Conservation (phyloP, 2,797 vertebrate genomes). For the Heterohyrax brucei region DNA sequence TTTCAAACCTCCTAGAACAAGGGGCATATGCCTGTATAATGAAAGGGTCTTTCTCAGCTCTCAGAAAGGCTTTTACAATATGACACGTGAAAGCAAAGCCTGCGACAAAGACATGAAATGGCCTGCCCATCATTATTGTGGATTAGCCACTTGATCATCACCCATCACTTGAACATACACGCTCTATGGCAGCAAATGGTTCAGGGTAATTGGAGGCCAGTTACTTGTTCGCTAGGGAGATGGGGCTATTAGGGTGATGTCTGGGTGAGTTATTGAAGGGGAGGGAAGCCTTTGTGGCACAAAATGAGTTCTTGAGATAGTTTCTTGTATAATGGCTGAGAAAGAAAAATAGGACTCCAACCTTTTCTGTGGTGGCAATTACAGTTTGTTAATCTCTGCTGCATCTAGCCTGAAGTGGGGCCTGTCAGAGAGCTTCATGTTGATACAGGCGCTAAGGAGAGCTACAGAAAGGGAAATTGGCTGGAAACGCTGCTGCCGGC, state of each 20-base stretch:
- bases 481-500: not conserved
- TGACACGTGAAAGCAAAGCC: slow-evolving; percentile 37
- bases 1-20: slow-evolving; percentile 62
- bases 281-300: slow-evolving; percentile 37
- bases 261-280: slow-evolving; percentile 68
- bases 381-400: slow-evolving; percentile 31
- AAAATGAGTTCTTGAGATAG: slow-evolving; percentile 77
- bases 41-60: slow-evolving; percentile 55
- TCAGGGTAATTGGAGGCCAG: slow-evolving; percentile 72
- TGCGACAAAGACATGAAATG: slow-evolving; percentile 25
- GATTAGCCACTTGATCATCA: slow-evolving; percentile 72
- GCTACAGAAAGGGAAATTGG: not conserved
- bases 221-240: slow-evolving; percentile 65
- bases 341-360: slow-evolving; percentile 64
- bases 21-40: slow-evolving; percentile 36
- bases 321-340: slow-evolving; percentile 69
- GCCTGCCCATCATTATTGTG: slow-evolving; percentile 65
- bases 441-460: slow-evolving; percentile 29
- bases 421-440: slow-evolving; percentile 49
- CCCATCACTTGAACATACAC: slow-evolving; percentile 34
- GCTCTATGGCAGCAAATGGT: slow-evolving; percentile 44
- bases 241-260: slow-evolving; percentile 71
- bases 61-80: slow-evolving; percentile 66
- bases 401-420: not conserved
- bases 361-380: not conserved